Percentiles rank a stretch among this genome's conserved stretches.
Evolutionary conservation across 1,140 invertebrate genomes (phyloP).

Genomic region (Eurosta solidaginis): DNA sequence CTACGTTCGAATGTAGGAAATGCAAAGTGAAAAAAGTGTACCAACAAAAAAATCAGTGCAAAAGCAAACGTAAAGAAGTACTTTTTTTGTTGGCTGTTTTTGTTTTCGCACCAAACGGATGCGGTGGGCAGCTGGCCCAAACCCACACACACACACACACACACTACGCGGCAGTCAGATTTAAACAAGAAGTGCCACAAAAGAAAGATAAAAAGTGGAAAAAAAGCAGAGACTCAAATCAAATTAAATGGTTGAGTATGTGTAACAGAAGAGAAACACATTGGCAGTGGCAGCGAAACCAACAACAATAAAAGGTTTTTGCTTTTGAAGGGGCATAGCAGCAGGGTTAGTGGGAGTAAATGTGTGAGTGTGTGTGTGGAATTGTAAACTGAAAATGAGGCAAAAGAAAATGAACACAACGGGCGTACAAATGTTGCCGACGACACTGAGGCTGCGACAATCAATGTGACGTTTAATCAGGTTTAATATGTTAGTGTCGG

Average conservation of each 20-base stretch:
- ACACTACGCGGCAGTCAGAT: not conserved
- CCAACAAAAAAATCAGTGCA: not conserved
- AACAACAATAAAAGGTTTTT: not conserved
- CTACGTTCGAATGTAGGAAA: not conserved
- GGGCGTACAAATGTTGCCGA: not conserved
- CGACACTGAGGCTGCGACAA: conserved; percentile 4
- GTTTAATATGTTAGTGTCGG: not conserved
- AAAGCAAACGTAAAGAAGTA: not conserved
- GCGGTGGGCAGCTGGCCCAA: conserved; percentile 3
- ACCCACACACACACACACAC: not conserved
- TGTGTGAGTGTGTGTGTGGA: conserved; percentile 14
- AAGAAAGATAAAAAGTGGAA: not conserved
- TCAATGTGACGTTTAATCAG: conserved; percentile 11
- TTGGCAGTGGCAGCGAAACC: not conserved
- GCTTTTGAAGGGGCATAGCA: not conserved
- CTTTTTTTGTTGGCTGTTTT: conserved; percentile 11
- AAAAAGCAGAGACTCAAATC: conserved; percentile 15
- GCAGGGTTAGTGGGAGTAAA: not conserved
- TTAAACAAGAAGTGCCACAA: not conserved
- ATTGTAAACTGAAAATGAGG: not conserved
- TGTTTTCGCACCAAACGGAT: conserved; percentile 20
- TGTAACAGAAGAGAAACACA: not conserved
- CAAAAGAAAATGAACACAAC: not conserved
- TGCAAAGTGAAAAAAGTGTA: not conserved
- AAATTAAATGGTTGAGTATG: conserved; percentile 26